These are phyloP conservation scores for Tanytarsus gracilentus DNA, from an alignment of 2,888 invertebrate genomes.

Conservation along the genomic window DNA sequence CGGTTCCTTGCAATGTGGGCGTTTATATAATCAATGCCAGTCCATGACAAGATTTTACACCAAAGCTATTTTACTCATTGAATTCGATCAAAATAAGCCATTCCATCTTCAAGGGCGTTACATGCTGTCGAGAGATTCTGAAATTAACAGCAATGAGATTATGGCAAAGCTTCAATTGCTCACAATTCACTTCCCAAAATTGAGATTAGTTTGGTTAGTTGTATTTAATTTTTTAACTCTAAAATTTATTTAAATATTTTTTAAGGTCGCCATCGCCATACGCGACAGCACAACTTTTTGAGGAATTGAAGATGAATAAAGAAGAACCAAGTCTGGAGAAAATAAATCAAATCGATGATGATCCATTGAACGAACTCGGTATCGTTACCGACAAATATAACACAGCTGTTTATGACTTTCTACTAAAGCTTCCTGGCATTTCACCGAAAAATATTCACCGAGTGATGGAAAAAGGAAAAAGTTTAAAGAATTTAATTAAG, in stretches of 20 bases:
- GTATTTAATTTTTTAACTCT: too few species aligned
- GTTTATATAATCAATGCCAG: conserved; percentile 89
- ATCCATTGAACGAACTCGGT: conserved; percentile 50
- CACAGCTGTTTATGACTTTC: conserved; percentile 63
- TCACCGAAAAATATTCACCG: conserved; percentile 73
- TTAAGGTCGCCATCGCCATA: conserved; percentile 94
- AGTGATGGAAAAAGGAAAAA: conserved; percentile 64
- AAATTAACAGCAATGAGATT: conserved; percentile 58
- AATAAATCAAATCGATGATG: conserved; percentile 64
- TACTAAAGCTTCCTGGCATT: conserved; percentile 82
- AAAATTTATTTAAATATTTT: too few species aligned
- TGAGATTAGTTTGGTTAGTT: conserved; percentile 93
- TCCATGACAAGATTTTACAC: conserved; percentile 86
- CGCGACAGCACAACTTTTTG: conserved; percentile 91
- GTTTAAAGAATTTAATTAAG: conserved; percentile 54
- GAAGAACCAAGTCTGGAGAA: conserved; percentile 66
- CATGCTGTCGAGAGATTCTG: conserved; percentile 64
- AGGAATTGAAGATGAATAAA: conserved; percentile 84
- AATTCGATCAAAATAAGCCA: conserved; percentile 89
- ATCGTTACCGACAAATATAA: conserved; percentile 55
- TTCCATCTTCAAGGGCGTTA: conserved; percentile 76
- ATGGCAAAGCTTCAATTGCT: conserved; percentile 81
- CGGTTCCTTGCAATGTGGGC: conserved; percentile 87
- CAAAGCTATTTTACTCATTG: conserved; percentile 84
- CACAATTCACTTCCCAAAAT: conserved; percentile 89